A percentile compares a stretch with the other conserved stretches of the same genome.
These are phyloP conservation scores for Himalopsyche phryganea DNA, from an alignment of 1,140 invertebrate species.

Conservation along the genomic window DNA sequence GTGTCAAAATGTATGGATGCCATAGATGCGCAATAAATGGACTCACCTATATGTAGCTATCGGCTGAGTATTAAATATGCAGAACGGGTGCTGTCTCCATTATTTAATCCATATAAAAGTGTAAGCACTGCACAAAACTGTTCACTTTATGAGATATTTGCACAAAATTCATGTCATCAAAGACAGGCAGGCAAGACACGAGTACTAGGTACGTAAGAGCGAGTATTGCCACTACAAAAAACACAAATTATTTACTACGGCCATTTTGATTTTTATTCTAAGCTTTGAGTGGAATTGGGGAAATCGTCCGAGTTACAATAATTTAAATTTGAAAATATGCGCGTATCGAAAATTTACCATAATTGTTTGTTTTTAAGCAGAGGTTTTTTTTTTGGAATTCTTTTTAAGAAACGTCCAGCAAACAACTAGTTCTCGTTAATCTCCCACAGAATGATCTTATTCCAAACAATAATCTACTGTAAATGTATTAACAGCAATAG, in stretches of 20 bases:
- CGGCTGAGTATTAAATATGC: constrained; percentile 11
- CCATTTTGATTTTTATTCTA: not conserved
- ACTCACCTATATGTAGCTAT: constrained; percentile 13
- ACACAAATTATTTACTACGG: not conserved
- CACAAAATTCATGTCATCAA: constrained; percentile 26
- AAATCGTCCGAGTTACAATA: not conserved
- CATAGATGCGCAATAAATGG: constrained; percentile 19
- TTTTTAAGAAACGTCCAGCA: too few species aligned
- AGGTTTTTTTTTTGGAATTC: too few species aligned
- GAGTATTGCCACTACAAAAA: not conserved
- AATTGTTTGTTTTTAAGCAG: too few species aligned
- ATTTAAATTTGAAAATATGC: not conserved
- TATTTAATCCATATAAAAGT: constrained; percentile 11
- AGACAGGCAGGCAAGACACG: constrained; percentile 21
- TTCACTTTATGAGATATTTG: constrained; percentile 16
- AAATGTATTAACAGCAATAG: too few species aligned
- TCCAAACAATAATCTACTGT: too few species aligned
- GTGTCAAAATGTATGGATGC: constrained; percentile 20
- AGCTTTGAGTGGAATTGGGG: not conserved
- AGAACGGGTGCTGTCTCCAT: constrained; percentile 8
- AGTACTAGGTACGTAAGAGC: constrained; percentile 11
- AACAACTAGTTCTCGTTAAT: too few species aligned
- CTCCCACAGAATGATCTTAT: too few species aligned
- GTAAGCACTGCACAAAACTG: constrained; percentile 11
- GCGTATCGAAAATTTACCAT: too few species aligned